These are phyloP conservation scores for Chrysolina americana DNA, from an alignment of 2,888 invertebrate genomes.

Conservation along the genomic window DNA sequence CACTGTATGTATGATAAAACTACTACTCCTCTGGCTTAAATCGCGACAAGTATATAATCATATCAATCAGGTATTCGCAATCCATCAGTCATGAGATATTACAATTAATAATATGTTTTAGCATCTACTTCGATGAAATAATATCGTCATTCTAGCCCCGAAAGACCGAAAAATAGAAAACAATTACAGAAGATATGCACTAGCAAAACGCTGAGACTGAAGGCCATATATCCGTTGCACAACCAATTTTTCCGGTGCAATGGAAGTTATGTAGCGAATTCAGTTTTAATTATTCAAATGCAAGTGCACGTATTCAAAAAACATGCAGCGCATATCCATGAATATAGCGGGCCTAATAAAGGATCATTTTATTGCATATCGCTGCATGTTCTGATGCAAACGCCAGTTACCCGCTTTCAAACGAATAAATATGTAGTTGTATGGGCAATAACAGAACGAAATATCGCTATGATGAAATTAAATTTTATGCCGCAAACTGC, in stretches of 20 bases:
- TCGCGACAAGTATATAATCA: no score
- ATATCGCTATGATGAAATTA: conserved; percentile 59
- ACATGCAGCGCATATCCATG: conserved; percentile 58
- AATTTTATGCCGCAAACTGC: conserved; percentile 63
- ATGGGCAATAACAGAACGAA: conserved; percentile 56
- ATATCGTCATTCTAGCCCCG: not conserved
- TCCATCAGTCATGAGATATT: no score
- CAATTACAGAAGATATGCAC: not conserved
- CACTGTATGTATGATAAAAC: no score
- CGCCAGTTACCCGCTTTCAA: conserved; percentile 32
- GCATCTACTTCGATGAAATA: no score
- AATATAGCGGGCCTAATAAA: conserved; percentile 58
- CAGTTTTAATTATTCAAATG: conserved; percentile 56
- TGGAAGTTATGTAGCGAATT: conserved; percentile 53
- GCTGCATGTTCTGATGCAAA: conserved; percentile 51
- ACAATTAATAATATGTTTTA: no score
- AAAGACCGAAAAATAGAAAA: no score
- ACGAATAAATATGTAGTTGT: conserved; percentile 29
- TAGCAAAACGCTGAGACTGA: not conserved
- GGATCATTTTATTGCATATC: conserved; percentile 58
- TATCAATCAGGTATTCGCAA: no score
- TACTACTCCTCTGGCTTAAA: no score
- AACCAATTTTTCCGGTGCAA: conserved; percentile 48
- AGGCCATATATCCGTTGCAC: conserved; percentile 18
- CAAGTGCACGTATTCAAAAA: conserved; percentile 55